Conservation (phyloP, 2,888 invertebrate genomes). For the Xestia rhomboidea region DNA sequence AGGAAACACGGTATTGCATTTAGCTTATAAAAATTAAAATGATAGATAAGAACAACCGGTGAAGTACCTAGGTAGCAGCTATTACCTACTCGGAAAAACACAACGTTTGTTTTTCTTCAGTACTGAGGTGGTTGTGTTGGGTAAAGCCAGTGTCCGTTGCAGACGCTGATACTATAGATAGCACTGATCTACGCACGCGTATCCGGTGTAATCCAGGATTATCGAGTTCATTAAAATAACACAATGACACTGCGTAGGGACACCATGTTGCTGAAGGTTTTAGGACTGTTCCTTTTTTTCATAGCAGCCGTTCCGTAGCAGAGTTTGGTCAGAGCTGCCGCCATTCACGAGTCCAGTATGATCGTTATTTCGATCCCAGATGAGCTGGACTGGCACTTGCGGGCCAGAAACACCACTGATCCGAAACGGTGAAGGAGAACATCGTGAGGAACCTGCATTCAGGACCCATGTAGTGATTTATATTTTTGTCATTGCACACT, state of each 20-base stretch:
- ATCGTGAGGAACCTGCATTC: neutral
- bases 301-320: no score
- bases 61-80: neutral
- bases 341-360: neutral
- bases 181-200: conserved; percentile 2
- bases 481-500: neutral
- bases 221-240: conserved; percentile 11
- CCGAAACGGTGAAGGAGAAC: neutral
- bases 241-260: conserved; percentile 6
- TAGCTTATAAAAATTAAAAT: neutral
- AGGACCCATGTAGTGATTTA: neutral
- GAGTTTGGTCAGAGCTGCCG: neutral
- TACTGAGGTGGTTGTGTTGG: neutral
- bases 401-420: neutral
- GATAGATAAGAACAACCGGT: neutral
- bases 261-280: neutral
- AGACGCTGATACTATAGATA: conserved; percentile 32
- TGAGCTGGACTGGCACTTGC: neutral
- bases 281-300: neutral
- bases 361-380: neutral
- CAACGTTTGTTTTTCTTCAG: conserved; percentile 7
- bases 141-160: conserved; percentile 8
- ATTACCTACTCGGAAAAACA: conserved; percentile 27
- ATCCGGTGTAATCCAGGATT: conserved; percentile 27
- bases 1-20: no score